Base-by-base conservation (phyloP, 2,797 vertebrate species). In the Margarornis squamiger region DNA sequence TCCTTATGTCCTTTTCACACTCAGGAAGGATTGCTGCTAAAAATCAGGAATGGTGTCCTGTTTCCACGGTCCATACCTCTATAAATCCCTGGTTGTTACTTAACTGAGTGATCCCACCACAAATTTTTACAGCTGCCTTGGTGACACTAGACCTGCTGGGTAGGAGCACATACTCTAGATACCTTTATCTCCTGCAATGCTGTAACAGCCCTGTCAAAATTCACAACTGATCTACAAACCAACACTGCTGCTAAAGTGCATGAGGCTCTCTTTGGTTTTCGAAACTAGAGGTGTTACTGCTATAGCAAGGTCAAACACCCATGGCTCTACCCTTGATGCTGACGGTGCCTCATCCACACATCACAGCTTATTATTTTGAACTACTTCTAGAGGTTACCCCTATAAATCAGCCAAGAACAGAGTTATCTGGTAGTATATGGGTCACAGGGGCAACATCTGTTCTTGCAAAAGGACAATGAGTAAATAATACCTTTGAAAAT, bases 1-100 rank as follows among this genome's bases (percentile, higher is more conserved):
- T 72, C 8, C 20, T 43, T 67, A 36, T 0, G 0, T n/a, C 9
- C 5, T 12, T 59, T 12, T 63, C 30, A 46, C 30, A n/a, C 4
- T 70, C 24, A 61, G 36, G 46, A 70, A 77, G 30, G 23, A 70
- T 4, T 77, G 27, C 41, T 73, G 20, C 18, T 70, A 41, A 91
- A 88, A 81, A 38, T 55, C 26, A 51, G 8, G 57, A 88, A 39
- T 14, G 15, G 7, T 52, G 14, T 66, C 41, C 57, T 2, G 0
- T 70, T 52, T 23, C 7, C 23, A 59, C 11, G 38, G 17, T 41
- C 77, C 30, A 57, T 38, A n/a, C 9, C 26, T 67, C 54, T 48
- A 34, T 11, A 72, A 58, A 76, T 51, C 18, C 21, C 26, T 59
- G 17, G 32, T 24, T 62, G 21, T 21, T 67, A 19, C 16, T 72